Base-by-base conservation (phyloP, 2,113 vertebrate genomes). In the Leptosomus discolor region DNA sequence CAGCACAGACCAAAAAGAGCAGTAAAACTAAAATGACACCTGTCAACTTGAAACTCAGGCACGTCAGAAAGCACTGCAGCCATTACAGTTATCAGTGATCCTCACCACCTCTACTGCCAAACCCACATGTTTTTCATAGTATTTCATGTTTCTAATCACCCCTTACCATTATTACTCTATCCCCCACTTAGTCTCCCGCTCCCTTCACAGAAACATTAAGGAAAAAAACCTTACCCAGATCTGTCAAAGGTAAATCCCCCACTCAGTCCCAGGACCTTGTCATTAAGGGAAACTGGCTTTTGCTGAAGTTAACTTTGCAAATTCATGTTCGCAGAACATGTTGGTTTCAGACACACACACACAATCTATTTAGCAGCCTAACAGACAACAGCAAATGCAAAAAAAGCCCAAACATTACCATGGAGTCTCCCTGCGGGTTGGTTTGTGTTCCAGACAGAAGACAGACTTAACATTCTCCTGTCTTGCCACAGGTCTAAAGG, bases 141-240 rank as follows among this genome's bases (percentile, higher is more conserved):
- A 69, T 15, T 58, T 61, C 4, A 68, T 29, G 12, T 26, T 84
- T 84, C 60, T 67, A 17, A 67, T 58, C 73, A 81, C 2, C 15
- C 32, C 17, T 60, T 71, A 71, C 19, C 54, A 58, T 30, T 21
- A 48, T 16, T 0, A 0, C 60, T 79, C 30, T 20, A 51, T 8
- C 39, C 24, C 7, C 45, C 22, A 5, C 4, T 0, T 1, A 57
- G 29, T 36, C 60, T 67, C 32, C 57, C n/a, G 15, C 26, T 85
- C 23, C 36, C 56, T 89, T 91, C 34, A 29, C n/a, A 76, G 69
- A 37, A 90, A 39, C 29, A 65, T n/a, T 14, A 70, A 75, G 4
- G 21, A 60, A 69, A 69, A 81, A 75, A 58, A 0, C 0, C 34
- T 19, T 23, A n/a, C 4, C 11, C 6, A 3, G 5, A 48, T 18